phyloP scores from a whole-genome alignment of 2,797 vertebrate species.

The Paedocypris micromegethes region DNA sequence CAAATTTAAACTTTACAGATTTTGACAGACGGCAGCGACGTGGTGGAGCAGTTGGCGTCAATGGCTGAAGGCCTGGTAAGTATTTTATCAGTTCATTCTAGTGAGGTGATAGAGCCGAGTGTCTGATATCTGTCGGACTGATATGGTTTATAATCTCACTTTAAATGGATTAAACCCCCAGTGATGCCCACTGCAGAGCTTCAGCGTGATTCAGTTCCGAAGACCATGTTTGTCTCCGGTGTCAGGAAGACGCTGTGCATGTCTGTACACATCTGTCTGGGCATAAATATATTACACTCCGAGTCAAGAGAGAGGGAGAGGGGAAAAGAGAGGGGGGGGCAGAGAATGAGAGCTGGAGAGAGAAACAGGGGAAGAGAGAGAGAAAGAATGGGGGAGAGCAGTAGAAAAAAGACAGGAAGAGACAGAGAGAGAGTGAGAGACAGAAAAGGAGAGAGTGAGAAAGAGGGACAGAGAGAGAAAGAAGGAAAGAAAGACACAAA shows the following conservation, averaged over 20 bases:
- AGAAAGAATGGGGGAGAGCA: conserved; percentile 5
- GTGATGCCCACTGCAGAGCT: too few species aligned
- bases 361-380: conserved; percentile 1
- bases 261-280: conserved; percentile 30
- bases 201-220: conserved; percentile 23
- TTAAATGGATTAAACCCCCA: too few species aligned
- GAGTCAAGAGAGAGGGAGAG: conserved; percentile 16
- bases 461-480: conserved; percentile 19
- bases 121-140: too few species aligned
- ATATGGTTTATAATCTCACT: too few species aligned
- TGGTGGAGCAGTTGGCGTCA: too few species aligned
- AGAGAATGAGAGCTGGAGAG: conserved; percentile 49
- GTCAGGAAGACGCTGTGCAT: conserved; percentile 30
- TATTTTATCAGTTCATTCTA: too few species aligned
- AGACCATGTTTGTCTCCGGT: conserved; percentile 20
- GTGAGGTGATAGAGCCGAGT: too few species aligned
- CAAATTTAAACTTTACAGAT: too few species aligned
- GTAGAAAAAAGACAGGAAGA: conserved; percentile 20
- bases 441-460: background rate
- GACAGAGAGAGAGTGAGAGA: conserved; percentile 58
- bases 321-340: background rate
- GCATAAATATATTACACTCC: conserved; percentile 31
- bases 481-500: conserved; percentile 18
- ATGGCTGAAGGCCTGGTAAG: too few species aligned
- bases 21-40: too few species aligned